Base-by-base conservation (phyloP, 2,797 vertebrate genomes). In the Characodon lateralis region DNA sequence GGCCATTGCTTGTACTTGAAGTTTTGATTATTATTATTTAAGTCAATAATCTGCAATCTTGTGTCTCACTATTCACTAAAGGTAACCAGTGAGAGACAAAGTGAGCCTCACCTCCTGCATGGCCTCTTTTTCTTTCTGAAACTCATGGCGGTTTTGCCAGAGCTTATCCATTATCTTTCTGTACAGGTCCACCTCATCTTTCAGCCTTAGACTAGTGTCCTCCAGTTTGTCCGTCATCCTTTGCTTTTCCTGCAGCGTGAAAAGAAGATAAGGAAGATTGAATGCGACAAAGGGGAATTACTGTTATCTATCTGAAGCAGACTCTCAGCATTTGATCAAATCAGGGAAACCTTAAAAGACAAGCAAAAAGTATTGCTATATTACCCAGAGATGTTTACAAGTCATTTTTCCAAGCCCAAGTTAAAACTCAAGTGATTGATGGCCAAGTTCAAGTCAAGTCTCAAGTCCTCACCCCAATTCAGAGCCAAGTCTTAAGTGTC, bases 111-210 rank as follows among this genome's bases (percentile, higher is more conserved):
- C 98, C 97, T 99, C 98, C 87, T 99, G 98, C 0, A 97, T 99
- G 4, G 97, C 96, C 78, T 98, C 97, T 50, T 97, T 96, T 76
- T 99, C 98, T 89, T 96, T 98, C 91, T 98, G 97, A 85, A 98
- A 98, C 68, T 97, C 96, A 0, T 97, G 95, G 59, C 98, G 96
- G 93, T 98, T 98, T 61, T 98, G 96, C 79, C 97, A 94, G 72
- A 99, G 93, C 87, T 98, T 99, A 92, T 98, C 98, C 97, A 99
- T 97, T 93, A 99, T 96, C 88, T 96, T 98, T 89, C 97, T 97
- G 94, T 99, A 98, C 74, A 99, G 90, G 80, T 99, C 97, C 96
- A 97, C 97, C 94, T 99, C 98, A 0, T 99, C 98, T 87, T 97
- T 98, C 87, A 99, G 95, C 28, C 98, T 94, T 86, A 99, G 92